Base-by-base conservation (phyloP, 2,113 vertebrate species). In the Salvelinus alpinus region DNA sequence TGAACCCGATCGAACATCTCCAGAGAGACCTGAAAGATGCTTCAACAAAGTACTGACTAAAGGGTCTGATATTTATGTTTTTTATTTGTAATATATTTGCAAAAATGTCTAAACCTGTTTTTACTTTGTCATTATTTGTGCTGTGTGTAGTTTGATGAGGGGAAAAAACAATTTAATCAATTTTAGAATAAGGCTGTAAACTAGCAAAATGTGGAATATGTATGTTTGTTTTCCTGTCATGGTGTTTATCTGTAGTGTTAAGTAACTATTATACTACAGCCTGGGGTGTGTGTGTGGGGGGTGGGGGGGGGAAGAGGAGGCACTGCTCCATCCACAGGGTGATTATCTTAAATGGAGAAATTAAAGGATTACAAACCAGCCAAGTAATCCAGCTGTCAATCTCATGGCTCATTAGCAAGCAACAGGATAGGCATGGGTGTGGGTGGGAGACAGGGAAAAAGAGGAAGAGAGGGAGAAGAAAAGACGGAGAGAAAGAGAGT, bases 351-450 rank as follows among this genome's bases (percentile, higher is more conserved):
- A 92, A 91, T 83, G 85, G 84, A 86, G 88, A 93, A 93, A 90
- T 91, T 90, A 91, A 89, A 91, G 91, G 91, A 92, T 94, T 92
- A 91, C 88, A 91, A 90, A 91, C 70, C 79, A 83, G 79, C 88
- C 75, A 75, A 79, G 86, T 92, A 91, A 94, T 93, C 92, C 92
- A 90, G 89, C 91, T 91, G 90, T 91, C 91, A 90, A 90, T 94
- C 91, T 82, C 82, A 88, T 24, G 79, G 80, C 86, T 94, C 90
- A 92, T 94, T 92, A 92, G 84, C 81, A 88, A 80, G 80, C 83
- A 82, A 79, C 34, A 84, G 76, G 72, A 87, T 73, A 84, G 68
- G 79, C 71, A 75, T 64, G 81, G 80, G 66, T 44, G 18, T 8
- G 67, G 62, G 59, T 7, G 69, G 27, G 69, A 48, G 29, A 57